Conservation (phyloP, 2,888 invertebrate genomes). For the Tortricodes alternella region DNA sequence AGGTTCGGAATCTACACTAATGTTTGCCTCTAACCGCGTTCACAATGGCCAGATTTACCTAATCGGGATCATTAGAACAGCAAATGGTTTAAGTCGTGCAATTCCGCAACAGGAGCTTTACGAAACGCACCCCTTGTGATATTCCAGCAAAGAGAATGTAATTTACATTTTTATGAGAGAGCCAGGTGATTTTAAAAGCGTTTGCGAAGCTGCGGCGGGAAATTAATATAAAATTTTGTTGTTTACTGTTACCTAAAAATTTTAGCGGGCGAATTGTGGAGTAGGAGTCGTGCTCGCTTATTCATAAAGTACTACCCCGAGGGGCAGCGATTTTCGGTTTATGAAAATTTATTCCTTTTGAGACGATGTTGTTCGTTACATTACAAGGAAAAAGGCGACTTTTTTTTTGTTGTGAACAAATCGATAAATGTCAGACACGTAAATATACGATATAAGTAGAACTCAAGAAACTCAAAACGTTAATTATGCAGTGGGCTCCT, state of each 20-base stretch:
- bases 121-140: constrained; percentile 49
- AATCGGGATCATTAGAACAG: constrained; percentile 43
- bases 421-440: no score
- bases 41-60: constrained; percentile 37
- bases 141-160: constrained; percentile 39
- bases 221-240: constrained; percentile 34
- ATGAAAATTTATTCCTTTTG: constrained; percentile 18
- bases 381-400: constrained; percentile 10
- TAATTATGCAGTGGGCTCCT: no score
- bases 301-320: constrained; percentile 1
- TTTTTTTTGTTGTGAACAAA: no score
- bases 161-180: constrained; percentile 57
- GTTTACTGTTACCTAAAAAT: constrained; percentile 22
- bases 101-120: constrained; percentile 44
- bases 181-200: constrained; percentile 46
- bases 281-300: constrained; percentile 12
- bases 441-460: no score
- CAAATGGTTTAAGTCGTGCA: constrained; percentile 48
- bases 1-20: no score
- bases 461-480: no score
- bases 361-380: constrained; percentile 12
- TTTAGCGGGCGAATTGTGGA: constrained; percentile 5
- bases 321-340: background rate
- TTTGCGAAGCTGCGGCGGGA: constrained; percentile 28
- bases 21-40: no score